Percentiles rank a stretch among this genome's conserved stretches.
phyloP scores from a whole-genome alignment of 2,797 vertebrate species.

The Trematomus bernacchii region DNA sequence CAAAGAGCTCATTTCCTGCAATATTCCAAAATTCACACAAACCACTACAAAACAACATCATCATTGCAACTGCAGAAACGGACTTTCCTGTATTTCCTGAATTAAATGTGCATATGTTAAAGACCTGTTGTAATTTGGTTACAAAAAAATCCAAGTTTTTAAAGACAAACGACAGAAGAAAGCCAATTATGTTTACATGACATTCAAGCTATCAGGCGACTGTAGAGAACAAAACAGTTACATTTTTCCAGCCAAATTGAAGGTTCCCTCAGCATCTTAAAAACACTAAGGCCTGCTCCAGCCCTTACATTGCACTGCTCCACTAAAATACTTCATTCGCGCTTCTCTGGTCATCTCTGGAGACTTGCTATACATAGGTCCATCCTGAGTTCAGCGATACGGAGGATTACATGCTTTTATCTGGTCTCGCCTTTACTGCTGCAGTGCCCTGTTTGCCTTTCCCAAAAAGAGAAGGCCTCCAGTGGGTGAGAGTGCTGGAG shows the following conservation, averaged over 20 bases:
- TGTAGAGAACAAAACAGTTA: not conserved
- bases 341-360: conserved; percentile 51
- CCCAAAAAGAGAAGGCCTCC: conserved; percentile 31
- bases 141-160: too few relatives aligned
- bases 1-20: too few relatives aligned
- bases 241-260: not conserved
- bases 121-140: too few relatives aligned
- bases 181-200: too few relatives aligned
- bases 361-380: conserved; percentile 51
- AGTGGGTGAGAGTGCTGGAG: conserved; percentile 38
- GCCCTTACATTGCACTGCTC: conserved; percentile 26
- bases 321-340: conserved; percentile 37
- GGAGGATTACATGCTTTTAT: conserved; percentile 49
- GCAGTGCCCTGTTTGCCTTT: conserved; percentile 32
- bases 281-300: conserved; percentile 16
- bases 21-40: too few relatives aligned
- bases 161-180: too few relatives aligned
- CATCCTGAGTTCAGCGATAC: conserved; percentile 36
- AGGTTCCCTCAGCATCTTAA: conserved; percentile 8
- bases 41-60: too few relatives aligned
- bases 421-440: conserved; percentile 31
- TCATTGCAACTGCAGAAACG: too few relatives aligned
- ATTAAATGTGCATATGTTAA: too few relatives aligned
- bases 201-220: too few relatives aligned
- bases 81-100: too few relatives aligned